Conservation (phyloP, 2,888 invertebrate species). For the Stenoptilia bipunctidactyla region DNA sequence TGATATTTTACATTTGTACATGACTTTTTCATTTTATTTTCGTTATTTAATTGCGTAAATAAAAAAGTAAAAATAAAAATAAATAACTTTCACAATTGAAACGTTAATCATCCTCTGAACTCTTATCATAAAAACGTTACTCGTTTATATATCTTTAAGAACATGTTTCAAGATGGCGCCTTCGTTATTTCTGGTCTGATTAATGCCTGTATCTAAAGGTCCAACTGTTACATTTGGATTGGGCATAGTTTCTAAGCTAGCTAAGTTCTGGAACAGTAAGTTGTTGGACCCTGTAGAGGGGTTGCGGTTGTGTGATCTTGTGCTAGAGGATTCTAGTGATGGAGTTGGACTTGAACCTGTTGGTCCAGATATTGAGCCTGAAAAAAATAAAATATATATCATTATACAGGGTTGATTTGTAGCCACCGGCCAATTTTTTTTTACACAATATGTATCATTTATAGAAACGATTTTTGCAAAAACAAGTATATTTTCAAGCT, state of each 20-base stretch:
- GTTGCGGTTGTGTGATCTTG: conserved; percentile 40
- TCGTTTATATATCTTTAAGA: conserved; percentile 47
- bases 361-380: conserved; percentile 28
- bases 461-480: no score
- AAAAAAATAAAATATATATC: conserved; percentile 10
- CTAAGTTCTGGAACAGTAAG: conserved; percentile 47
- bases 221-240: conserved; percentile 24
- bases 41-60: no score
- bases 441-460: no score
- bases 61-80: no score
- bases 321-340: conserved; percentile 23
- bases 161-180: conserved; percentile 62
- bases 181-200: conserved; percentile 55
- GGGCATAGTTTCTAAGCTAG: conserved; percentile 12
- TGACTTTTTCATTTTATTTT: no score
- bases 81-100: no score
- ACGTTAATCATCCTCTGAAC: no score
- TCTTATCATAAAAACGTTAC: no score
- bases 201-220: conserved; percentile 48
- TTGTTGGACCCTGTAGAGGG: conserved; percentile 54
- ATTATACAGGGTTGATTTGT: no score
- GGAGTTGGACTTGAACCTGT: background rate
- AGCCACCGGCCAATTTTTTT: no score
- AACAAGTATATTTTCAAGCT: no score
- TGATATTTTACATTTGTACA: no score